phyloP scores from a whole-genome alignment of 2,797 vertebrate genomes.

The Lacerta bilineata region DNA sequence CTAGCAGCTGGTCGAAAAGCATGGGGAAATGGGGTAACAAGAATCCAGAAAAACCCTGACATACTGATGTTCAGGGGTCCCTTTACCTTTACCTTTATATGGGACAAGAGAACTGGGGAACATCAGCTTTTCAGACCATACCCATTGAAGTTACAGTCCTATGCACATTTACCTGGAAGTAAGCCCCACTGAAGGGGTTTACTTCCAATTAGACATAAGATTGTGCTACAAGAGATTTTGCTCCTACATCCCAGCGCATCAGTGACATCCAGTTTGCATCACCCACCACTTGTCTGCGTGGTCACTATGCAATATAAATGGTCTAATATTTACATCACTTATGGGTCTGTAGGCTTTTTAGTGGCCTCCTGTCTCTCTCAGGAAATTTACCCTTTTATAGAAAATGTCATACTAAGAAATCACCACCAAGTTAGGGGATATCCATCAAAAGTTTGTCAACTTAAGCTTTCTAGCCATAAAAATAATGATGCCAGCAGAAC shows the following conservation, averaged over 20 bases:
- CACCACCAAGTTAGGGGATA: not conserved
- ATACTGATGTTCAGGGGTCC: not conserved
- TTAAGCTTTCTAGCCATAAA: slow-evolving; percentile 18
- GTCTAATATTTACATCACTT: not conserved
- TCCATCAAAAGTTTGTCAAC: not conserved
- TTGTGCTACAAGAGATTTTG: not conserved
- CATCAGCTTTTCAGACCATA: not conserved
- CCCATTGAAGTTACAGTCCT: not conserved
- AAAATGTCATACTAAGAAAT: not conserved
- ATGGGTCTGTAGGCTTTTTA: slow-evolving; percentile 7
- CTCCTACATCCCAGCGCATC: not conserved
- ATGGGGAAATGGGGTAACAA: not conserved
- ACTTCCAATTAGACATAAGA: not conserved
- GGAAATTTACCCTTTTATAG: not conserved
- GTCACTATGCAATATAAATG: not conserved
- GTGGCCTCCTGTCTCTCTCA: not conserved
- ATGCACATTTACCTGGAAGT: not conserved
- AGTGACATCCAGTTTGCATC: not conserved
- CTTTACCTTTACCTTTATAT: too few relatives aligned
- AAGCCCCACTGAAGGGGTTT: not conserved
- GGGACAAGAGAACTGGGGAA: not conserved
- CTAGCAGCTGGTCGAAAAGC: too few relatives aligned
- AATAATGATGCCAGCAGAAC: slow-evolving; percentile 27
- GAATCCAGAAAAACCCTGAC: not conserved
- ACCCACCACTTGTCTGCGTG: too few relatives aligned